Percentiles rank a stretch among this genome's conserved stretches.
Evolutionary conservation across 2,888 invertebrate genomes (phyloP).

Genomic region (Drosophila putrida): DNA sequence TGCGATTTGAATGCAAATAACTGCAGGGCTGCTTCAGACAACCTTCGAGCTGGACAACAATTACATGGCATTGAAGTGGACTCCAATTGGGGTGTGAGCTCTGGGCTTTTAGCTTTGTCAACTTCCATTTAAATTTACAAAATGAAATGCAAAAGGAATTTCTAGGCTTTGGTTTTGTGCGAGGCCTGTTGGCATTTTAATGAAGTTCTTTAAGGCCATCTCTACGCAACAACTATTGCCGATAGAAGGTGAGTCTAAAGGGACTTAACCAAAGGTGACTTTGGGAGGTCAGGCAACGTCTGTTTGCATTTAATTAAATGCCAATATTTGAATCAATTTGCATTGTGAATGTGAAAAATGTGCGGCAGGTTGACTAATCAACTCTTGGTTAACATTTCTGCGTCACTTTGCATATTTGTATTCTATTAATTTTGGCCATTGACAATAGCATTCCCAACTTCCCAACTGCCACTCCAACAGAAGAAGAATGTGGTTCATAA

Average conservation of each 20-base stretch:
- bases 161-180: slow-evolving; percentile 48
- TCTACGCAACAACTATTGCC: background rate
- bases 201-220: slow-evolving; percentile 59
- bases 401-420: slow-evolving; percentile 63
- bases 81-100: slow-evolving; percentile 24
- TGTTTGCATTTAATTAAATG: slow-evolving; percentile 78
- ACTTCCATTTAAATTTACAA: slow-evolving; percentile 70
- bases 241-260: background rate
- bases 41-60: slow-evolving; percentile 59
- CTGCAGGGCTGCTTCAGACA: slow-evolving; percentile 75
- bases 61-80: slow-evolving; percentile 65
- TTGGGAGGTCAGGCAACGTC: slow-evolving; percentile 48
- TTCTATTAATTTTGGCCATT: slow-evolving; percentile 70
- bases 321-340: slow-evolving; percentile 80
- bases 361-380: slow-evolving; percentile 71
- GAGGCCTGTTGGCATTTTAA: slow-evolving; percentile 64
- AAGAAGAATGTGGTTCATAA: slow-evolving; percentile 40
- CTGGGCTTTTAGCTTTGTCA: slow-evolving; percentile 47
- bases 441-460: slow-evolving; percentile 54
- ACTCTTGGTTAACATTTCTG: slow-evolving; percentile 58
- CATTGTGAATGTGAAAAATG: slow-evolving; percentile 73
- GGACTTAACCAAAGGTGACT: slow-evolving; percentile 21
- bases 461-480: slow-evolving; percentile 7
- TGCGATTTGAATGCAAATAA: slow-evolving; percentile 82
- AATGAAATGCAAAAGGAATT: slow-evolving; percentile 66